Evolutionary conservation across 1,140 invertebrate species (phyloP), one percentile per base, ranked within the genome.

Genomic region (Cheumatopsyche charites): DNA sequence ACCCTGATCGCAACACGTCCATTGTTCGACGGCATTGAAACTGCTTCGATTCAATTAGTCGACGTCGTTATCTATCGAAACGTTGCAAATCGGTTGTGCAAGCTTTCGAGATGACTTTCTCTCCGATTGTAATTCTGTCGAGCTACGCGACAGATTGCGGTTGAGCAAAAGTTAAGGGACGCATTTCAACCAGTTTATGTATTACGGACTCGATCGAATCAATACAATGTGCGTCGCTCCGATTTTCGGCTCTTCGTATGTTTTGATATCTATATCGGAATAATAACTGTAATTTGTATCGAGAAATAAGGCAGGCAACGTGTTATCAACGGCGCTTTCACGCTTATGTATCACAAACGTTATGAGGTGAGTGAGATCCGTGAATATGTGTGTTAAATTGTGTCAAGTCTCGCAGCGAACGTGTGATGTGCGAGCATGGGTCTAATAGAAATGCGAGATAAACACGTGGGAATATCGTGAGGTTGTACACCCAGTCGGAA

Each of bases 41-140:
- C 3, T 36, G 9, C 29, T 3, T 36, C 29, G 29, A 43, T 69
- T 67, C 71, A 47, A 62, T 47, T 72, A 12, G 69, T 61, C 62
- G 47, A 68, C 15, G 71, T 70, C 58, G 73, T 74, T 71, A 68
- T 69, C 63, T 68, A 72, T 69, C 52, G 65, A 36, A n/a, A 25
- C 41, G 70, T 71, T 71, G 68, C 42, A 25, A 49, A 42, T 73
- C 72, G 65, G 62, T 62, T 74, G 63, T 49, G 67, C 71, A 52
- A 70, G 69, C 55, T 41, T 52, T 45, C 62, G 12, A 41, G 26
- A 29, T 70, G 71, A 75, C 74, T 75, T 75, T 75, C 74, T 72
- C 71, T 62, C 62, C 26, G 52, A 67, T 75, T 75, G 74, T 75
- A 70, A 75, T 72, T 72, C 67, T 69, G 70, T 41, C 42, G 26